Percentiles rank a stretch among this genome's conserved stretches.
These are phyloP conservation scores for Anolis sagrei DNA, from an alignment of 2,113 vertebrate species.

Conservation along the genomic window DNA sequence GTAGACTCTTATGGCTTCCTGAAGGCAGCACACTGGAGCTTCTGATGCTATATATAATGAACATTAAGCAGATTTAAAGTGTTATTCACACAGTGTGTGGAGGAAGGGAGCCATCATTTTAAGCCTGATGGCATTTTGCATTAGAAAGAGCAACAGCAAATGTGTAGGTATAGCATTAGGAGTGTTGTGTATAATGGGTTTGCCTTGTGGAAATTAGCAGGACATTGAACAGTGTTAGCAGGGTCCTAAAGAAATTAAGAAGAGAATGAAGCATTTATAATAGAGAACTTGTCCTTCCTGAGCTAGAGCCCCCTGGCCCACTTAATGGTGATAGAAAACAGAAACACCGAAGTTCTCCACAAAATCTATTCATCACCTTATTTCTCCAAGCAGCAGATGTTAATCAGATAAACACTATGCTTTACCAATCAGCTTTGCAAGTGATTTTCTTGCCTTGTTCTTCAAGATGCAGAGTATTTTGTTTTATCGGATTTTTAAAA, in stretches of 20 bases:
- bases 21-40: conserved; percentile 34
- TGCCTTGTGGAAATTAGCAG: background rate
- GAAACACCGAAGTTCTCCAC: background rate
- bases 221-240: background rate
- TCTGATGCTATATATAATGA: background rate
- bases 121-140: background rate
- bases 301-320: background rate
- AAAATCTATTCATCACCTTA: background rate
- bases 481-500: background rate
- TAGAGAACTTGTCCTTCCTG: background rate
- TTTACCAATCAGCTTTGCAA: conserved; percentile 1
- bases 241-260: background rate
- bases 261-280: background rate
- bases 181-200: background rate
- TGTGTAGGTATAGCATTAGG: background rate
- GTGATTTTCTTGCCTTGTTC: conserved; percentile 1
- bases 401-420: background rate
- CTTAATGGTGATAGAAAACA: conserved; percentile 8
- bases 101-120: background rate
- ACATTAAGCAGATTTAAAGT: conserved; percentile 49
- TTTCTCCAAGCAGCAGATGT: conserved; percentile 20
- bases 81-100: conserved; percentile 19
- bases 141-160: background rate
- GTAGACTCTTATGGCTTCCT: conserved; percentile 48
- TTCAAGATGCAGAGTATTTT: background rate